A percentile compares a stretch with the other conserved stretches of the same genome.
Evolutionary conservation across 2,797 vertebrate species (phyloP).

Genomic region (Esox lucius): DNA sequence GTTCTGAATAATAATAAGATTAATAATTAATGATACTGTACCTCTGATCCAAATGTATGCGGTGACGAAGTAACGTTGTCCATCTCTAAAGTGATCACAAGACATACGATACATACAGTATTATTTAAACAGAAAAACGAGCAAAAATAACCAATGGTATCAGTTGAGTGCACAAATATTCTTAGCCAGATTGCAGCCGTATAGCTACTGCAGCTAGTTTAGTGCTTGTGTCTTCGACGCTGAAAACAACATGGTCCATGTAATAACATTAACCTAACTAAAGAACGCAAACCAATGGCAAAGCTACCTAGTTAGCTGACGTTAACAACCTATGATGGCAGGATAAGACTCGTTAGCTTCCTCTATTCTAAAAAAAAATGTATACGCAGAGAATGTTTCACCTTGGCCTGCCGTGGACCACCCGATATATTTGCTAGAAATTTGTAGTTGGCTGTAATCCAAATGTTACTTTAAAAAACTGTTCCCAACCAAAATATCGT

Average conservation of each 20-base stretch:
- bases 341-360: neutral
- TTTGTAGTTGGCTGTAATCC: neutral
- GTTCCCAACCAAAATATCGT: no score
- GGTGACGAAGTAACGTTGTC: slow-evolving; percentile 69
- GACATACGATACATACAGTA: no score
- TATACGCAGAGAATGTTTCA: neutral
- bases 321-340: no score
- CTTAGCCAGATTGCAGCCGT: no score
- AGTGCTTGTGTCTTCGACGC: neutral
- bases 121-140: neutral
- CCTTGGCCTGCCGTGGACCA: neutral
- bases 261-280: no score
- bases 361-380: neutral
- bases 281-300: no score
- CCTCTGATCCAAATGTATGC: slow-evolving; percentile 67
- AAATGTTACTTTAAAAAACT: neutral
- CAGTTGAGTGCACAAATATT: neutral
- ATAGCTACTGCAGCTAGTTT: no score
- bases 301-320: no score
- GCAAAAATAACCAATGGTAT: neutral
- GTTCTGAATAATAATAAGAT: neutral
- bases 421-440: neutral
- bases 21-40: slow-evolving; percentile 44
- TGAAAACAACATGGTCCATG: neutral
- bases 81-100: slow-evolving; percentile 48